Evolutionary conservation across 2,113 vertebrate species (phyloP).

Genomic region (Ceuthmochares aereus): DNA sequence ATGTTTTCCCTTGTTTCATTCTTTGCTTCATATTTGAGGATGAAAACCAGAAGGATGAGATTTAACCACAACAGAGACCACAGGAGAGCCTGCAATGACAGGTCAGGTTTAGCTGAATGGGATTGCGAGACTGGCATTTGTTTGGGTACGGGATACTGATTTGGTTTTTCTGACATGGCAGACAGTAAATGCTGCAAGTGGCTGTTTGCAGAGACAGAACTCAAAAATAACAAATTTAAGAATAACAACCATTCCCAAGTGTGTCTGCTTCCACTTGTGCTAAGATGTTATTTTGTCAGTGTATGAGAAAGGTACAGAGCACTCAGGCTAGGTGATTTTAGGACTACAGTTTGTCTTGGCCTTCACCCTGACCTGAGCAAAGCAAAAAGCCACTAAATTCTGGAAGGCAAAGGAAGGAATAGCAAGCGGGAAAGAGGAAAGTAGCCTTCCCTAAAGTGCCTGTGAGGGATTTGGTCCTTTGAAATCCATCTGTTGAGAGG

Average conservation of each 20-base stretch:
- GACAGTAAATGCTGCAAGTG: not conserved
- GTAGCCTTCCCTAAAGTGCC: not conserved
- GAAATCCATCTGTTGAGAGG: not conserved
- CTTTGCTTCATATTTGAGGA: not conserved
- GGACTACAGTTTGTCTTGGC: not conserved
- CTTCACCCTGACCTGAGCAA: not conserved
- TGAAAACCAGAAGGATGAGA: not conserved
- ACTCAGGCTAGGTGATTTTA: not conserved
- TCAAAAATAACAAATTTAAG: not conserved
- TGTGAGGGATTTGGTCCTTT: not conserved
- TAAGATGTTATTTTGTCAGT: not conserved
- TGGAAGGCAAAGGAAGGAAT: not conserved
- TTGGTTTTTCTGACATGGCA: not conserved
- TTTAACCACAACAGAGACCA: not conserved
- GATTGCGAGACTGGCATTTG: not conserved
- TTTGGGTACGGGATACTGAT: not conserved
- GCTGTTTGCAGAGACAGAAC: not conserved
- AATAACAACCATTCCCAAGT: not conserved
- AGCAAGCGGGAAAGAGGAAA: not conserved
- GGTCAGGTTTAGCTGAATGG: not conserved
- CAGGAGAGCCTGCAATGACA: not conserved
- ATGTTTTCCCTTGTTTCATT: not conserved
- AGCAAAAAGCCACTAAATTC: not conserved
- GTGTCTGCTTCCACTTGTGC: not conserved
- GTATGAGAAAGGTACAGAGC: not conserved